Percentiles rank a stretch among this genome's conserved stretches.
phyloP scores from a whole-genome alignment of 2,888 invertebrate genomes.

The Epirrhoe tristata region DNA sequence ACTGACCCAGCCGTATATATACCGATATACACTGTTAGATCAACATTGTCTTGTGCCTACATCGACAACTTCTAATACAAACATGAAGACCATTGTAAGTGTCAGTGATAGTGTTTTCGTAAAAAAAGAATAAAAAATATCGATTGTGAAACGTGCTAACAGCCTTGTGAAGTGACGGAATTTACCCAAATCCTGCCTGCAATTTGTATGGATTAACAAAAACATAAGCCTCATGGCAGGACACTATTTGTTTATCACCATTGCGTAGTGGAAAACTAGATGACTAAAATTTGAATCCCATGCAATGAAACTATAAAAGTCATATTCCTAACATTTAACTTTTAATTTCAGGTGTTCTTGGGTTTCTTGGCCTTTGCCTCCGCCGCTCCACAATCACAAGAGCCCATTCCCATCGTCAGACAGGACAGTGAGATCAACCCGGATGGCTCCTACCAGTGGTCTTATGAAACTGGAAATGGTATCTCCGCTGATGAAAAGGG shows the following conservation, averaged over 20 bases:
- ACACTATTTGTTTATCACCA: neutral
- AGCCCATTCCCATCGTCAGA: slow-evolving; percentile 81
- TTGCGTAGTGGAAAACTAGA: neutral
- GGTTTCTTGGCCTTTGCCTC: slow-evolving; percentile 68
- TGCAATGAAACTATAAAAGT: neutral
- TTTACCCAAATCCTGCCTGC: slow-evolving; percentile 9
- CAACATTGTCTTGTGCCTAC: slow-evolving; percentile 80
- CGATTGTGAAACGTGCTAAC: slow-evolving; percentile 44
- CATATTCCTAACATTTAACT: slow-evolving; percentile 7
- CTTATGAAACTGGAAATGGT: slow-evolving; percentile 88
- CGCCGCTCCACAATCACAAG: slow-evolving; percentile 72
- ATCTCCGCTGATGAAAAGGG: slow-evolving; percentile 85
- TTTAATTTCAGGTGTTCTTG: slow-evolving; percentile 70
- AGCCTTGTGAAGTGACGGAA: slow-evolving; percentile 33
- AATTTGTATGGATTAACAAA: neutral
- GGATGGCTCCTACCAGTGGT: slow-evolving; percentile 86
- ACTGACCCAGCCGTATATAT: slow-evolving; percentile 75
- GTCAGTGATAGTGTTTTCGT: slow-evolving; percentile 64
- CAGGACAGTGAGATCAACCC: slow-evolving; percentile 83
- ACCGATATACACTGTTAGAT: slow-evolving; percentile 76
- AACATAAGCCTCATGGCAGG: neutral
- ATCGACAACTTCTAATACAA: slow-evolving; percentile 70
- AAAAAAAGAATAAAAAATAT: slow-evolving; percentile 39
- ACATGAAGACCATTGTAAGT: slow-evolving; percentile 83
- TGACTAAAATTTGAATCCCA: neutral